Evolutionary conservation across 1,140 invertebrate species (phyloP).

Genomic region (Formica exsecta): DNA sequence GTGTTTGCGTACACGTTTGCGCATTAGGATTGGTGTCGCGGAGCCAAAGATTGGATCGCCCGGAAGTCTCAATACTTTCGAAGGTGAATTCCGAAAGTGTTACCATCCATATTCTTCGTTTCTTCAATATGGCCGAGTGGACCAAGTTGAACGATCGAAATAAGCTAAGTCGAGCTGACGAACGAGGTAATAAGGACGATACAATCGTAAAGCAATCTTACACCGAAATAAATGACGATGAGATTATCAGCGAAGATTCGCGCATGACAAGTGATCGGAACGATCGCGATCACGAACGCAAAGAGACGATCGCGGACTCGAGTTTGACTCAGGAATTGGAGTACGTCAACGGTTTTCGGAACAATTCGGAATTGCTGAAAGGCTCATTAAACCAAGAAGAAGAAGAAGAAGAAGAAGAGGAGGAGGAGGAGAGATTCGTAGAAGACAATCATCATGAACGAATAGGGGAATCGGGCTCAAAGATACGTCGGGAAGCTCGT

Average conservation of each 20-base stretch:
- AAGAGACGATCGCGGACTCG: constrained; percentile 39
- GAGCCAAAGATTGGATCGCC: not conserved
- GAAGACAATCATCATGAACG: constrained; percentile 1
- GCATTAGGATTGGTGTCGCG: not conserved
- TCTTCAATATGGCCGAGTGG: constrained; percentile 81
- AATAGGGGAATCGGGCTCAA: constrained; percentile 68
- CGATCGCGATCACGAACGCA: not conserved
- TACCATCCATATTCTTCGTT: not conserved
- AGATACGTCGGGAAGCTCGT: constrained; percentile 76
- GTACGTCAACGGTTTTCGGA: not conserved
- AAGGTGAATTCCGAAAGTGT: constrained; percentile 5
- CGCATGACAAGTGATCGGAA: constrained; percentile 17
- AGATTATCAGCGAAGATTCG: not conserved
- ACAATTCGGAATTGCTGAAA: constrained; percentile 1
- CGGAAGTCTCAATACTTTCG: not conserved
- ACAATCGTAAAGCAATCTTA: not conserved
- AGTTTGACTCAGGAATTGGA: constrained; percentile 41
- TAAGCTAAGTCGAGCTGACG: constrained; percentile 58
- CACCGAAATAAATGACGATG: not conserved
- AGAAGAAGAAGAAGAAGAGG: not conserved
- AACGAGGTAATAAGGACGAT: constrained; percentile 30
- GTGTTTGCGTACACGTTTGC: constrained; percentile 29
- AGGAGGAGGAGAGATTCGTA: constrained; percentile 30
- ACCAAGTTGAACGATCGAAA: constrained; percentile 80
- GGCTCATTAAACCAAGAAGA: constrained; percentile 42